Evolutionary conservation across 2,113 vertebrate species (phyloP).

Genomic region (Aptenodytes patagonicus): DNA sequence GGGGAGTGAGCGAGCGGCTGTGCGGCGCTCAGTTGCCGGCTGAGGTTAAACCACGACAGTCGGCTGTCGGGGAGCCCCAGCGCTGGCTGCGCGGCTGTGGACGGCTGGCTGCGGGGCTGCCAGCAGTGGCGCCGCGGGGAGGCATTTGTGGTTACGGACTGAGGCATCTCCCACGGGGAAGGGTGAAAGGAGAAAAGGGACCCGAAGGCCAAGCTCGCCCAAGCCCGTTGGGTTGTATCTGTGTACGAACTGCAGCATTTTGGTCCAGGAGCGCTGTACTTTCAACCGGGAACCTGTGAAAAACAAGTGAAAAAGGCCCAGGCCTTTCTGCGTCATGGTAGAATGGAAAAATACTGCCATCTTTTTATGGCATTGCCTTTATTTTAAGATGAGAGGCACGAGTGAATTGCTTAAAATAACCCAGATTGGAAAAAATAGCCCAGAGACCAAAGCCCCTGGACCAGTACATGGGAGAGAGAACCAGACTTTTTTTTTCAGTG

Average conservation of each 20-base stretch:
- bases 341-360: neutral
- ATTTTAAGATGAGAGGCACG: neutral
- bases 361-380: neutral
- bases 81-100: rapidly evolving
- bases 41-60: no score
- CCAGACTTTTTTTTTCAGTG: neutral
- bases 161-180: rapidly evolving
- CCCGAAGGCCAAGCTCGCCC: neutral
- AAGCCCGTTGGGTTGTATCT: neutral
- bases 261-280: neutral
- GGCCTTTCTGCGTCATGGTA: rapidly evolving
- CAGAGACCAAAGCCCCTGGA: neutral
- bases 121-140: rapidly evolving
- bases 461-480: neutral
- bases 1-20: no score
- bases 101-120: neutral
- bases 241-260: rapidly evolving
- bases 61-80: neutral
- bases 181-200: neutral
- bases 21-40: no score
- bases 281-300: neutral
- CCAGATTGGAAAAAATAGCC: neutral
- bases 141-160: neutral
- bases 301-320: neutral
- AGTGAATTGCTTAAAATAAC: neutral